These are phyloP conservation scores for Neosilurus mollespiculum DNA, from an alignment of 2,797 vertebrate species.

Conservation along the genomic window DNA sequence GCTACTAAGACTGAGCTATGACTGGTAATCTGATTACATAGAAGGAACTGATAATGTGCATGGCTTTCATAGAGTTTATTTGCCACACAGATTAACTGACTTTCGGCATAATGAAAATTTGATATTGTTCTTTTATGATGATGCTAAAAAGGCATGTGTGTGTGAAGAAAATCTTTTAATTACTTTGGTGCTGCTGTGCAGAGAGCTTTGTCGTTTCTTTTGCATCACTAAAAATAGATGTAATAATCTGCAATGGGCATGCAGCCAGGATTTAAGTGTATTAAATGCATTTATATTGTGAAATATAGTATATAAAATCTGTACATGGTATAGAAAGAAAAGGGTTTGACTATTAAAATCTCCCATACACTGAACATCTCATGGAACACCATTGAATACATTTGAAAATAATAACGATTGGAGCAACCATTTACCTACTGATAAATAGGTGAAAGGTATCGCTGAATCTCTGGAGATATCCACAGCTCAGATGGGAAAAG, in stretches of 20 bases:
- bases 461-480: neutral
- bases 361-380: neutral
- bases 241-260: neutral
- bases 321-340: neutral
- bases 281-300: neutral
- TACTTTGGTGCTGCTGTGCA: slow-evolving; percentile 30
- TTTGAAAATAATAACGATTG: neutral
- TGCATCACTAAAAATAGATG: slow-evolving; percentile 1
- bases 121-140: slow-evolving; percentile 49
- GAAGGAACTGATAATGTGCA: slow-evolving; percentile 26
- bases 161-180: slow-evolving; percentile 41
- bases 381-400: neutral
- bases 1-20: slow-evolving; percentile 31
- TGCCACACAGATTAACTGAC: slow-evolving; percentile 50
- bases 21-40: slow-evolving; percentile 50
- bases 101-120: slow-evolving; percentile 48
- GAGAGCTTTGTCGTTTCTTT: slow-evolving; percentile 11
- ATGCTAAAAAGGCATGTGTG: slow-evolving; percentile 36
- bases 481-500: neutral
- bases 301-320: neutral
- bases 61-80: slow-evolving; percentile 42
- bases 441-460: neutral
- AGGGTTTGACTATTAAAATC: neutral
- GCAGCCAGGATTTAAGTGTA: neutral
- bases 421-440: neutral